These are phyloP conservation scores for Macaria notata DNA, from an alignment of 2,888 invertebrate genomes.

Conservation along the genomic window DNA sequence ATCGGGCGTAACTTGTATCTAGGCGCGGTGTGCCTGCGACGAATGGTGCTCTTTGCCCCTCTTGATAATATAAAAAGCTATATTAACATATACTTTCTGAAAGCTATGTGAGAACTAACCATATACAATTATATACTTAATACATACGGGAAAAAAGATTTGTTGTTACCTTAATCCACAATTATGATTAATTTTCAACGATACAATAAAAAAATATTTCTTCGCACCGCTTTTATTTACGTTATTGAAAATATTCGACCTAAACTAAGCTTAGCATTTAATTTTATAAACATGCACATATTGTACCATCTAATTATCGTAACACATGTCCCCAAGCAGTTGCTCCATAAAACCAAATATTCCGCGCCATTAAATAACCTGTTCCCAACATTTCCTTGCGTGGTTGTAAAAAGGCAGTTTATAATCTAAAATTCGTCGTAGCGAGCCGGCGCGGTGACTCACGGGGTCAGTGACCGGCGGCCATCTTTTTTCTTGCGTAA, in stretches of 20 bases:
- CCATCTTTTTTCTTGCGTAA: constrained; percentile 62
- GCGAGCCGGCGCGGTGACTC: constrained; percentile 61
- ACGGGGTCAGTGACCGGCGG: constrained; percentile 64
- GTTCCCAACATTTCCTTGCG: constrained; percentile 16
- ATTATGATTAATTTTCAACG: too few species aligned
- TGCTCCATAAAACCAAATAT: constrained; percentile 18
- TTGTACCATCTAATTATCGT: constrained; percentile 16
- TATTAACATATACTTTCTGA: too few species aligned
- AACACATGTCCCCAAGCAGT: constrained; percentile 3
- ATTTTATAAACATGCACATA: background rate
- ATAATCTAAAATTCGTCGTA: constrained; percentile 54
- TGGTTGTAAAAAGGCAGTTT: constrained; percentile 24
- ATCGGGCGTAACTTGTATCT: constrained; percentile 62
- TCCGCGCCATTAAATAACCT: constrained; percentile 16
- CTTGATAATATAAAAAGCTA: too few species aligned
- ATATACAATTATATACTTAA: too few species aligned
- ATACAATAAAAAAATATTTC: too few species aligned
- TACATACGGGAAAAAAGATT: too few species aligned
- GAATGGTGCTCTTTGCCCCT: constrained; percentile 34
- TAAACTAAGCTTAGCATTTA: too few species aligned
- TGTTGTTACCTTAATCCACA: too few species aligned
- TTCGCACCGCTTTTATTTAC: too few species aligned
- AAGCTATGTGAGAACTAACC: too few species aligned
- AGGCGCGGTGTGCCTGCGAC: constrained; percentile 46
- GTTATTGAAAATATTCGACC: too few species aligned